A percentile compares a stretch with the other conserved stretches of the same genome.
Conservation (phyloP, 2,113 vertebrate species). For the Odobenus rosmarus region DNA sequence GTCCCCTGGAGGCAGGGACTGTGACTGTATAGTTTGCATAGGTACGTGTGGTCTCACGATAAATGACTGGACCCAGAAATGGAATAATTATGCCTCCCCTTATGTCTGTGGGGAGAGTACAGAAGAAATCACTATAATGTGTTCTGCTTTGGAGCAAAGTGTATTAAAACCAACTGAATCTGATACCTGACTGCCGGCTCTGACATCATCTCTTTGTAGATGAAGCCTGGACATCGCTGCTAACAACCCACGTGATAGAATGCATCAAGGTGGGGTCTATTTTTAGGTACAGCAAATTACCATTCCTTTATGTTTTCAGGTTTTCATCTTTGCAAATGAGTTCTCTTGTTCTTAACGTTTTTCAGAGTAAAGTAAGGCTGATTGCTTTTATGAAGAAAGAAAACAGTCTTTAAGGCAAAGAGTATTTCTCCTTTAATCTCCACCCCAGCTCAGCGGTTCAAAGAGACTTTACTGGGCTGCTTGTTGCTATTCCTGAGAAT, state of each 20-base stretch:
- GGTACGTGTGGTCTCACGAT: not conserved
- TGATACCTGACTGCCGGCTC: not conserved
- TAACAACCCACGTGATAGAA: not conserved
- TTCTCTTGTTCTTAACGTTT: slow-evolving; percentile 53
- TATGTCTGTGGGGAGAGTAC: not conserved
- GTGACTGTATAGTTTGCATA: not conserved
- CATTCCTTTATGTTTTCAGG: slow-evolving; percentile 52
- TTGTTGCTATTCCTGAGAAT: slow-evolving; percentile 4
- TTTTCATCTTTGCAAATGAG: slow-evolving; percentile 50
- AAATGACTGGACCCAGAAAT: not conserved
- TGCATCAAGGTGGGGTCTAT: slow-evolving; percentile 50
- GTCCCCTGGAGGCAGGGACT: not conserved
- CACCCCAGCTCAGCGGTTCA: not conserved
- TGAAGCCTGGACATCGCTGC: not conserved
- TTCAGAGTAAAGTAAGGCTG: not conserved
- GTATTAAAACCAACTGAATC: not conserved
- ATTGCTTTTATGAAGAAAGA: not conserved
- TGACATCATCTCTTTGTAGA: not conserved
- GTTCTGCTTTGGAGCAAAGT: not conserved
- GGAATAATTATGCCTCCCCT: not conserved
- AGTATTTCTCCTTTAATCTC: slow-evolving; percentile 52
- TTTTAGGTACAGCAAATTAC: slow-evolving; percentile 73
- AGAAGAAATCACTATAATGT: not conserved
- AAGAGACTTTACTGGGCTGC: not conserved
- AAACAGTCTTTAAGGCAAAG: slow-evolving; percentile 54